Conservation (phyloP, 64 coral and sea anemone species). For the Stylophora pistillata region DNA sequence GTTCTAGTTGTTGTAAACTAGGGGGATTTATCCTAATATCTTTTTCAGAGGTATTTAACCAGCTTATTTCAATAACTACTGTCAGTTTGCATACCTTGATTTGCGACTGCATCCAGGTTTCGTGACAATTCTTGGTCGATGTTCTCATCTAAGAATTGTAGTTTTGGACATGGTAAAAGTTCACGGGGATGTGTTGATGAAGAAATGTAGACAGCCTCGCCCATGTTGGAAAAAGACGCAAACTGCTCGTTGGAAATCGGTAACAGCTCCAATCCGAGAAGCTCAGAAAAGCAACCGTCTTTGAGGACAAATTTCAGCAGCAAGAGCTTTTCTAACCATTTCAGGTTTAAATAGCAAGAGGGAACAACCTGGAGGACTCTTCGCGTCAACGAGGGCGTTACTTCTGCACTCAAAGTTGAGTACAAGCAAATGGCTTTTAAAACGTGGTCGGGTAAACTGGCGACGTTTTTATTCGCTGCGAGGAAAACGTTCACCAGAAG, state of each 20-base stretch:
- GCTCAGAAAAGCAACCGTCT: conserved; percentile 43
- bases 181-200: conserved; percentile 45
- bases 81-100: neutral
- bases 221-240: neutral
- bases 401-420: neutral
- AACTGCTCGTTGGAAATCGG: conserved; percentile 46
- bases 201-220: conserved; percentile 31
- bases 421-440: conserved; percentile 29
- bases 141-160: conserved; percentile 36
- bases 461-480: conserved; percentile 47
- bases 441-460: conserved; percentile 61
- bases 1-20: no score
- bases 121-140: neutral
- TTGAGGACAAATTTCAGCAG: conserved; percentile 67
- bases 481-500: conserved; percentile 40
- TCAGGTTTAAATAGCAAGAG: conserved; percentile 17
- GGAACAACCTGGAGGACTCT: conserved; percentile 25
- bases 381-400: conserved; percentile 48
- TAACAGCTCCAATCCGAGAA: conserved; percentile 54
- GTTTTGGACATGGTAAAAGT: conserved; percentile 45
- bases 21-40: no score
- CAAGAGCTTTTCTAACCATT: conserved; percentile 36
- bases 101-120: conserved; percentile 18
- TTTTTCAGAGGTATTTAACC: no score
- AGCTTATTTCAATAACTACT: neutral